These are phyloP conservation scores for Torymus aiolomorphi DNA, from an alignment of 2,888 invertebrate species.

Conservation along the genomic window DNA sequence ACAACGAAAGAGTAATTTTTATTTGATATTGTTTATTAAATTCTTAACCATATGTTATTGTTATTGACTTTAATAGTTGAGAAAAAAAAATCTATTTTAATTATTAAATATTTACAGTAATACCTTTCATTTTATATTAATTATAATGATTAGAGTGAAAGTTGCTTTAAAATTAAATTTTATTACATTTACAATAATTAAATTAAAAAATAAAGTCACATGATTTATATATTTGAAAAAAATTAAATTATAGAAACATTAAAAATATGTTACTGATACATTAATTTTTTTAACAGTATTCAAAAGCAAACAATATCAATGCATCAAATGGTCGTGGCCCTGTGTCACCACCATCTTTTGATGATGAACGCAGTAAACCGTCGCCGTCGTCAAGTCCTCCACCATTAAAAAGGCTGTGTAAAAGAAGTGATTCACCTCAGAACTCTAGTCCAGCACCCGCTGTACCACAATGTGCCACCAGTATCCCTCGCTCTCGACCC, in stretches of 20 bases:
- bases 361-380: constrained; percentile 74
- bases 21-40: background rate
- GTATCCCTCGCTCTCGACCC: constrained; percentile 72
- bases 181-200: too few relatives aligned
- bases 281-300: constrained; percentile 65
- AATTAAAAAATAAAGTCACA: too few relatives aligned
- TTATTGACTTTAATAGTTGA: too few relatives aligned
- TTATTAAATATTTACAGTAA: background rate
- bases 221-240: too few relatives aligned
- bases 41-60: background rate
- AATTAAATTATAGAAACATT: too few relatives aligned
- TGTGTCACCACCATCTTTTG: constrained; percentile 74
- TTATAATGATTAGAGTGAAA: too few relatives aligned
- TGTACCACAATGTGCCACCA: constrained; percentile 69
- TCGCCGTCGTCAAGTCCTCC: constrained; percentile 74
- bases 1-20: constrained; percentile 72
- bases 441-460: constrained; percentile 74
- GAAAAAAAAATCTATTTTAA: too few relatives aligned
- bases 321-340: constrained; percentile 73
- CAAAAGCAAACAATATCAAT: constrained; percentile 72
- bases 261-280: constrained; percentile 3
- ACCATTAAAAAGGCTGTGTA: constrained; percentile 75
- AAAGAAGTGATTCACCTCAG: constrained; percentile 74
- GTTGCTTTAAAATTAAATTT: too few relatives aligned
- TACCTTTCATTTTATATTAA: too few relatives aligned